These are phyloP conservation scores for Cheilosia pagana DNA, from an alignment of 2,888 invertebrate genomes.

Conservation along the genomic window DNA sequence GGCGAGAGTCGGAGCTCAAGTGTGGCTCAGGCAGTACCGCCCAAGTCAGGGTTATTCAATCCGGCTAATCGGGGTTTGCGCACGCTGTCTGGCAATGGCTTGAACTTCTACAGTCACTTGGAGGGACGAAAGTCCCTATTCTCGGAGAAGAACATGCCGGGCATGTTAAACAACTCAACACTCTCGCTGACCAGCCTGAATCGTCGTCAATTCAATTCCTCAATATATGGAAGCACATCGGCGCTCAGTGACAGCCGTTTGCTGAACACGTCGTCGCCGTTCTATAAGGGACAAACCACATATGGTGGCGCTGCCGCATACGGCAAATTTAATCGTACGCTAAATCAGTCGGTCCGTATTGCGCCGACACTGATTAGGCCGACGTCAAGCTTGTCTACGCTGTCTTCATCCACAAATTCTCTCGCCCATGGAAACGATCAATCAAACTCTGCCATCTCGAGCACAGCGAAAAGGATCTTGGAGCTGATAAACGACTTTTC, in stretches of 20 bases:
- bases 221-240: conserved; percentile 83
- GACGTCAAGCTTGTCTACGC: conserved; percentile 79
- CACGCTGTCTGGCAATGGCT: conserved; percentile 78
- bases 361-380: conserved; percentile 80
- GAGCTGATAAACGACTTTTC: conserved; percentile 92
- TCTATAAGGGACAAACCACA: conserved; percentile 89
- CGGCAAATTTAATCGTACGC: conserved; percentile 82
- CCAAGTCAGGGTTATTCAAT: conserved; percentile 76
- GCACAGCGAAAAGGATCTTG: conserved; percentile 90
- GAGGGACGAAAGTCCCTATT: conserved; percentile 83
- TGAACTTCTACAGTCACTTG: conserved; percentile 82
- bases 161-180: conserved; percentile 81
- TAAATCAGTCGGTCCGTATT: conserved; percentile 77
- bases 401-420: conserved; percentile 79
- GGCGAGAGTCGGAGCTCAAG: conserved; percentile 77
- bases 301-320: conserved; percentile 90
- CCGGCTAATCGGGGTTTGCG: conserved; percentile 76
- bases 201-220: conserved; percentile 82
- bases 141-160: conserved; percentile 77
- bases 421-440: conserved; percentile 67
- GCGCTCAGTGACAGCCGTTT: conserved; percentile 83
- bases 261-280: conserved; percentile 86
- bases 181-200: conserved; percentile 81
- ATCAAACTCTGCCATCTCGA: conserved; percentile 78
- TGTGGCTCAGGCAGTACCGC: conserved; percentile 75